Percentiles rank a stretch among this genome's conserved stretches.
phyloP scores from a whole-genome alignment of 2,888 invertebrate genomes.

The Linnaemya tessellans region DNA sequence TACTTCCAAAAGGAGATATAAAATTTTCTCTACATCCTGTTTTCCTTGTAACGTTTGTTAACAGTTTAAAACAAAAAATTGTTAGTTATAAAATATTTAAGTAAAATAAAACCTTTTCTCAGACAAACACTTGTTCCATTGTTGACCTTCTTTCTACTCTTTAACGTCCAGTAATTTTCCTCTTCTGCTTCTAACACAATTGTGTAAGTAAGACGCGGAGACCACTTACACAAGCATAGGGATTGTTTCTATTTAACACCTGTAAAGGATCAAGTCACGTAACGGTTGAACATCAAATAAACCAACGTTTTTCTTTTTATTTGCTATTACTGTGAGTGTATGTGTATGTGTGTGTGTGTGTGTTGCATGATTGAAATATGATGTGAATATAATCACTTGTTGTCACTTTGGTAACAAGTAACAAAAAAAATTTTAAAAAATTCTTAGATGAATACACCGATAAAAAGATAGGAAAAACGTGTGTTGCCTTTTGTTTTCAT shows the following conservation, averaged over 20 bases:
- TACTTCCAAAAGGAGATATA: neutral
- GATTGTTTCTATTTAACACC: constrained; percentile 69
- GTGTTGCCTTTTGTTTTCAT: constrained; percentile 7
- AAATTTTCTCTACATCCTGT: neutral
- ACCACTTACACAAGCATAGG: neutral
- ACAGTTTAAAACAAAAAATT: neutral
- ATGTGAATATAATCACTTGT: constrained; percentile 71
- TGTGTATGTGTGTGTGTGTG: neutral
- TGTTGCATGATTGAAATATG: constrained; percentile 53
- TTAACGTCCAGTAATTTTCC: too few relatives aligned
- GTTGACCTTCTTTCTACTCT: constrained; percentile 21
- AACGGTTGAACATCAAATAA: constrained; percentile 37
- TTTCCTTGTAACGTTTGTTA: neutral
- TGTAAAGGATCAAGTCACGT: constrained; percentile 75
- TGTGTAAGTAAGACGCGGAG: neutral
- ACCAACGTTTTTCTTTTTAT: constrained; percentile 7
- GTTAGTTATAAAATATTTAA: neutral
- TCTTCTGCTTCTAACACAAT: too few relatives aligned
- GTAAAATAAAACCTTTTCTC: neutral
- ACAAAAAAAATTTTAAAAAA: constrained; percentile 9
- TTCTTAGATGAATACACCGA: constrained; percentile 23
- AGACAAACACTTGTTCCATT: constrained; percentile 49
- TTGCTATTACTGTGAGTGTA: neutral
- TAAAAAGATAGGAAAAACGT: constrained; percentile 18
- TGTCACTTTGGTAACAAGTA: constrained; percentile 62